phyloP scores from a whole-genome alignment of 1,140 invertebrate species.

The Conus ventricosus region DNA sequence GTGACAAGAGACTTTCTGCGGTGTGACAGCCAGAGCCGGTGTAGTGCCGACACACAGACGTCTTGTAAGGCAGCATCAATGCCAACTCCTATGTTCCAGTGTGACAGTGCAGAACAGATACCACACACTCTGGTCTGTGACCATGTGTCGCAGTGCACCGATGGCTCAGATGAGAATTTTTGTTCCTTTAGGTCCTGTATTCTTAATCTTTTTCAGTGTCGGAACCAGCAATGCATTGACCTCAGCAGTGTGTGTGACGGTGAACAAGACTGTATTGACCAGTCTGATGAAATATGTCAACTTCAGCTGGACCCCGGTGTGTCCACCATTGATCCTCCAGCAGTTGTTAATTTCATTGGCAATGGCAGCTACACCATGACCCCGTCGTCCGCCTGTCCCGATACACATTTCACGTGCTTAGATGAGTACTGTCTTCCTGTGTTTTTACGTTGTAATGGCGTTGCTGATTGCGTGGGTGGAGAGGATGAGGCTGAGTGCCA shows the following conservation, averaged over 20 bases:
- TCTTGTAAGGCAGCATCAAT: background rate
- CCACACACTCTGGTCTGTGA: constrained; percentile 21
- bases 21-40: background rate
- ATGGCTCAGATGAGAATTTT: constrained; percentile 20
- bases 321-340: background rate
- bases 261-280: background rate
- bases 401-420: constrained; percentile 6
- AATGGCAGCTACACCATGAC: background rate
- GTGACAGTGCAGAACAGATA: background rate
- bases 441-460: constrained; percentile 8
- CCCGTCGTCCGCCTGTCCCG: background rate
- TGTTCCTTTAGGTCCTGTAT: background rate
- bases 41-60: background rate
- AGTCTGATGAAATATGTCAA: constrained; percentile 9
- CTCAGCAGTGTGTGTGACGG: background rate
- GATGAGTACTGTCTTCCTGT: constrained; percentile 21
- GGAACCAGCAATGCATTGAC: constrained; percentile 10
- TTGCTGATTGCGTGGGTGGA: background rate
- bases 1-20: background rate
- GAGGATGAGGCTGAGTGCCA: constrained; percentile 20
- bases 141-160: background rate
- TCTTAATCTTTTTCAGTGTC: background rate
- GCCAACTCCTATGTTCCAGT: background rate
- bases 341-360: background rate
- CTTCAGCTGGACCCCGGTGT: too few relatives aligned